A percentile compares a stretch with the other conserved stretches of the same genome.
phyloP scores from a whole-genome alignment of 2,797 vertebrate genomes.

The Phoebastria nigripes region DNA sequence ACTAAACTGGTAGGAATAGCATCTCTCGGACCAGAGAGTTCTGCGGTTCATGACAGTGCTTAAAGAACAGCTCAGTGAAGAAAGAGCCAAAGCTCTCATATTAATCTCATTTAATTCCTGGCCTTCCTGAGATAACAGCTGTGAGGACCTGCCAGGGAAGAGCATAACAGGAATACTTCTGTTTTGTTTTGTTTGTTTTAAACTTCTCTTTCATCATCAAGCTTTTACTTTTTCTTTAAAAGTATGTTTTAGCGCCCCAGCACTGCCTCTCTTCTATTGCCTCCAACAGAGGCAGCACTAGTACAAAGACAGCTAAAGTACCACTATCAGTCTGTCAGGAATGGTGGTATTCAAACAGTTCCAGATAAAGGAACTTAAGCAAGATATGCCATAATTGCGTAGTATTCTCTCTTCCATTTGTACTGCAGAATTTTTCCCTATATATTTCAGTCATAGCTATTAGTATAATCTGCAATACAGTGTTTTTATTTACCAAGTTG shows the following conservation, averaged over 20 bases:
- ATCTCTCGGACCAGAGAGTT: background rate
- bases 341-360: background rate
- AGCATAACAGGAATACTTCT: background rate
- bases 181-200: background rate
- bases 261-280: background rate
- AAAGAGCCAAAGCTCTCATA: background rate
- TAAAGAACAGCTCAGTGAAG: background rate
- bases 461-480: background rate
- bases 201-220: background rate
- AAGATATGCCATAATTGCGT: background rate
- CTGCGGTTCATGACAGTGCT: rapidly evolving
- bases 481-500: conserved; percentile 87
- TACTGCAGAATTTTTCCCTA: background rate
- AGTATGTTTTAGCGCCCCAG: background rate
- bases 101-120: background rate
- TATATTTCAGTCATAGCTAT: background rate
- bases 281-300: background rate
- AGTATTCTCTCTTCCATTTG: background rate
- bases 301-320: background rate
- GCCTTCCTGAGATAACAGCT: background rate
- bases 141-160: background rate
- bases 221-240: background rate
- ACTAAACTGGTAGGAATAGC: background rate
- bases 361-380: background rate
- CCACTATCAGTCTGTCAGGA: background rate